Evolutionary conservation across 2,113 vertebrate species (phyloP).

Genomic region (Potamarius usumacintae): DNA sequence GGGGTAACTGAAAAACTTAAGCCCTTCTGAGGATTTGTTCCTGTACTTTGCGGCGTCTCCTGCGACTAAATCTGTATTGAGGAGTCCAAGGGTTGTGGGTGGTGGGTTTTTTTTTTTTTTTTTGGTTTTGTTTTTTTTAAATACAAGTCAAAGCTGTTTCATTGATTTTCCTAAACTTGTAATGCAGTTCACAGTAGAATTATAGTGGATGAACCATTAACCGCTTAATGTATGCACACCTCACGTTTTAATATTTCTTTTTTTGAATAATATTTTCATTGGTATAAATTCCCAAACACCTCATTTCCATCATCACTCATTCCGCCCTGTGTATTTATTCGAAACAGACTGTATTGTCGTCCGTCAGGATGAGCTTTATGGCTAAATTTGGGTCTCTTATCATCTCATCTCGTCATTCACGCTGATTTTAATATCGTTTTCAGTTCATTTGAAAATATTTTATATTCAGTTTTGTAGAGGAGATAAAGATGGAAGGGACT

Average conservation of each 20-base stretch:
- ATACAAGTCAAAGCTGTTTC: too few relatives aligned
- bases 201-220: neutral
- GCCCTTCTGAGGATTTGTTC: too few relatives aligned
- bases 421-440: neutral
- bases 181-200: neutral
- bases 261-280: neutral
- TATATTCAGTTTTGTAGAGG: neutral
- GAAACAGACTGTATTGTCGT: neutral
- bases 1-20: too few relatives aligned
- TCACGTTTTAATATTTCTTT: neutral
- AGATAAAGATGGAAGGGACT: neutral
- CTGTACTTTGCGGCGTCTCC: too few relatives aligned
- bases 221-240: neutral
- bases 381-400: neutral
- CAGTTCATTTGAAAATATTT: neutral
- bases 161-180: neutral
- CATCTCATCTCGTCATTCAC: neutral
- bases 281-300: neutral
- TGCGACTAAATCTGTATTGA: neutral
- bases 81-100: neutral
- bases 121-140: neutral
- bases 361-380: neutral
- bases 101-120: too few relatives aligned
- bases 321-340: neutral
- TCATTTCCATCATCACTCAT: neutral